Conservation (phyloP, 23 tunicate species). For the Botrylloides violaceus region DNA sequence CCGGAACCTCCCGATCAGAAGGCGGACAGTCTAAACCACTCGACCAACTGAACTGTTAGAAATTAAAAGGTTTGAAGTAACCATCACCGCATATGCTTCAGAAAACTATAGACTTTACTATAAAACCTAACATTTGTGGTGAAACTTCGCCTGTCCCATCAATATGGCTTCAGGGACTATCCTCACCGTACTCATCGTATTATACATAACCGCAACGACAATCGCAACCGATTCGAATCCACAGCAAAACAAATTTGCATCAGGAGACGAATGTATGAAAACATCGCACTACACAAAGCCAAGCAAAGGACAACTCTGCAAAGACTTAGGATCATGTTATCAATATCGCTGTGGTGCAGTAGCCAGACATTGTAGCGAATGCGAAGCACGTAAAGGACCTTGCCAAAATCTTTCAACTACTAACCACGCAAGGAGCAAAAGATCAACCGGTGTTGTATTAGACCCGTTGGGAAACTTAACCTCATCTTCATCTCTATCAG, state of each 20-base stretch:
- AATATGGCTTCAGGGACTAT: no score
- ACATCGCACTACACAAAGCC: conserved; percentile 37
- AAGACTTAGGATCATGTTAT: conserved; percentile 50
- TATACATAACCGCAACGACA: not conserved
- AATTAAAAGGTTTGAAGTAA: no score
- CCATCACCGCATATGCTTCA: no score
- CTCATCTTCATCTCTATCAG: not conserved
- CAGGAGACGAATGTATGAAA: conserved; percentile 38
- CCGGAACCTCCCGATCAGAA: no score
- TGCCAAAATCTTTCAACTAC: not conserved
- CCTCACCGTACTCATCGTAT: no score
- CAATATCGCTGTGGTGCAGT: conserved; percentile 33
- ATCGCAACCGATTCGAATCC: not conserved
- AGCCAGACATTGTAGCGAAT: conserved; percentile 28
- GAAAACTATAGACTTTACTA: no score
- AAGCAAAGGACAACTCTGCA: conserved; percentile 23
- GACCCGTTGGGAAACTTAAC: not conserved
- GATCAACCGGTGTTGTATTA: not conserved
- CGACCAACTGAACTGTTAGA: no score
- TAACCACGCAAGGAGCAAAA: not conserved
- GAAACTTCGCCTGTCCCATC: no score
- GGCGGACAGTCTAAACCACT: no score
- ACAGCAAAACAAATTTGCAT: not conserved
- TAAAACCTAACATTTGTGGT: no score
- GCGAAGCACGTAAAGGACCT: conserved; percentile 14